Evolutionary conservation across 2,888 invertebrate species (phyloP).

Genomic region (Prenolepis imparis): DNA sequence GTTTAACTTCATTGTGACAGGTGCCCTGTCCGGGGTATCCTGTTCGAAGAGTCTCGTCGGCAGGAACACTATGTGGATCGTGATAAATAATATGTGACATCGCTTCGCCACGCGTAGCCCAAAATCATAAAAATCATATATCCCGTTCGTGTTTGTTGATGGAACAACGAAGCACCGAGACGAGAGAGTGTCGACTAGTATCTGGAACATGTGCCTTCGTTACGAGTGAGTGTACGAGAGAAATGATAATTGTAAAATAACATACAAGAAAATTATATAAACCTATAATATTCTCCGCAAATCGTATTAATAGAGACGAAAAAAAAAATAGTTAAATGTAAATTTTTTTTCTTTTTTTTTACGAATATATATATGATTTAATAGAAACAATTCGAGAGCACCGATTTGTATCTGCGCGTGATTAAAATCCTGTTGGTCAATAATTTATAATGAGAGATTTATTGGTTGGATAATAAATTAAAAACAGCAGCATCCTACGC

Average conservation of each 20-base stretch:
- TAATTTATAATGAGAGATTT: constrained; percentile 28
- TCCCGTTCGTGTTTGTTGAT: constrained; percentile 22
- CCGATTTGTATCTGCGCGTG: constrained; percentile 1
- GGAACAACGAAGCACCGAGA: constrained; percentile 47
- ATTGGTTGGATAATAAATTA: constrained; percentile 35
- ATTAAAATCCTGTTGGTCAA: not conserved
- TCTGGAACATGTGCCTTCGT: constrained; percentile 62
- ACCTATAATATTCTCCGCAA: not conserved
- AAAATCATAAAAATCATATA: constrained; percentile 31
- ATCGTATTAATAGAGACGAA: not conserved
- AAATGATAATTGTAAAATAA: constrained; percentile 7
- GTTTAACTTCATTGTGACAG: constrained; percentile 65
- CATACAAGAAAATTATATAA: not conserved
- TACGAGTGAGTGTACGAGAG: constrained; percentile 57
- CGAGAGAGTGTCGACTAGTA: constrained; percentile 35
- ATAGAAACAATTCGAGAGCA: not conserved
- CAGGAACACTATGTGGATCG: constrained; percentile 13
- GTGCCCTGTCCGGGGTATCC: constrained; percentile 62
- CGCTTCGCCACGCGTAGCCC: constrained; percentile 12
- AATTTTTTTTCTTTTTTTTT: not conserved
- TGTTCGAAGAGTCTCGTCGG: constrained; percentile 41
- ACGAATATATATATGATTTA: not conserved
- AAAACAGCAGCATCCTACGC: constrained; percentile 29
- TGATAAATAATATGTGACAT: constrained; percentile 40
- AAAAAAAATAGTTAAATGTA: not conserved